These are phyloP conservation scores for Geococcyx californianus DNA, from an alignment of 2,113 vertebrate genomes.

Conservation along the genomic window DNA sequence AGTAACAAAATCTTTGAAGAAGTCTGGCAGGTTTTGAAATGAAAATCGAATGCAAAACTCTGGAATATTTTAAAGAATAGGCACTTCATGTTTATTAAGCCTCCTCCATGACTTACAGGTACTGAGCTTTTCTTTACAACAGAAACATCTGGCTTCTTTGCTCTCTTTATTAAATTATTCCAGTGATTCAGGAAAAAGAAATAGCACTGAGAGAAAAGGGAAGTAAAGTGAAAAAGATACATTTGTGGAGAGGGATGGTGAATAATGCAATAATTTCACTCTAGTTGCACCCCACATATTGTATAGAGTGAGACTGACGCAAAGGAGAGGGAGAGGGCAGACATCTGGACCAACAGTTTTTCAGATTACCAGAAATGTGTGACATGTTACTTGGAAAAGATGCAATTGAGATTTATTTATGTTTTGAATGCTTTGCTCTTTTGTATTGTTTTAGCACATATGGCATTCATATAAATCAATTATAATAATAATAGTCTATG, in stretches of 20 bases:
- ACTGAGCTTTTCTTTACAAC: conserved; percentile 34
- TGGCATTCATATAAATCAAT: conserved; percentile 70
- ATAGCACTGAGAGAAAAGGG: not conserved
- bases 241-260: not conserved
- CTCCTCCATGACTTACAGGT: conserved; percentile 56
- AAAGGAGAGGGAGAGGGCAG: not conserved
- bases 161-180: conserved; percentile 53
- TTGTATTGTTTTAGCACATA: conserved; percentile 67
- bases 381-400: conserved; percentile 55
- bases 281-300: not conserved
- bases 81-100: conserved; percentile 41
- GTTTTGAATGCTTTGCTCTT: conserved; percentile 48
- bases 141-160: conserved; percentile 69
- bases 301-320: not conserved
- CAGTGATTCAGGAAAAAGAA: not conserved
- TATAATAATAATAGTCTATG: conserved; percentile 51
- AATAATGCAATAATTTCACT: conserved; percentile 35
- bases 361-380: conserved; percentile 50
- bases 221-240: conserved; percentile 7
- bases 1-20: conserved; percentile 53
- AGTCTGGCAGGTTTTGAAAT: not conserved
- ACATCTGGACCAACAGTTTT: conserved; percentile 49
- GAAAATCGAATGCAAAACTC: conserved; percentile 43
- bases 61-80: conserved; percentile 42
- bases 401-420: conserved; percentile 48